These are phyloP conservation scores for Brachypalpus laphriformis DNA, from an alignment of 2,888 invertebrate genomes.

Conservation along the genomic window DNA sequence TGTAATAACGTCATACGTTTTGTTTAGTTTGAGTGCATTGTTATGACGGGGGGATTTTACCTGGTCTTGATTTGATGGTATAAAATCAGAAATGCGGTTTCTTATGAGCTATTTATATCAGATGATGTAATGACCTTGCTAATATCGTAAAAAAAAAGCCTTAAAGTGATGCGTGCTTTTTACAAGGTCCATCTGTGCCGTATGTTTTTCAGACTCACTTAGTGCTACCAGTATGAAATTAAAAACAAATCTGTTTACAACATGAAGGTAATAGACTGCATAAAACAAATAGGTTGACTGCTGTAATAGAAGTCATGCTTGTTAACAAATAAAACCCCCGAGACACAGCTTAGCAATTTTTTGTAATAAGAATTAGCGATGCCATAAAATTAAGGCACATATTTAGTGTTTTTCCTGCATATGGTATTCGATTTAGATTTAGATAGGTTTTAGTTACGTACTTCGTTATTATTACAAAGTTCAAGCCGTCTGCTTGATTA, in stretches of 20 bases:
- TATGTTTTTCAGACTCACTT: background rate
- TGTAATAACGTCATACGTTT: conserved; percentile 15
- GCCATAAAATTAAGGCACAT: too few species aligned
- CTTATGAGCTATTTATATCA: background rate
- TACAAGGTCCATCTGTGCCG: background rate
- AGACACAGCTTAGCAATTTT: too few species aligned
- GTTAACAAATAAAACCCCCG: background rate
- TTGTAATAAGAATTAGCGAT: too few species aligned
- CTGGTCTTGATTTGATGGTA: background rate
- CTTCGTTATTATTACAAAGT: too few species aligned
- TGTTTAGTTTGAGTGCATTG: background rate
- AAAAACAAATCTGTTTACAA: background rate
- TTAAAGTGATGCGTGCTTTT: background rate
- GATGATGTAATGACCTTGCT: background rate
- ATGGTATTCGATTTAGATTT: too few species aligned
- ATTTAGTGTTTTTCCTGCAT: too few species aligned
- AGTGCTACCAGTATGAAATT: background rate
- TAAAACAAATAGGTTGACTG: background rate
- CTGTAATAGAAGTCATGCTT: background rate
- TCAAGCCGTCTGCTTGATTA: too few species aligned
- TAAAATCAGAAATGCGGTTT: background rate
- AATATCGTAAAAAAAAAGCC: too few species aligned
- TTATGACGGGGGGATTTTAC: conserved; percentile 8
- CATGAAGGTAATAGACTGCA: background rate
- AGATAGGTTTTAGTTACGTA: too few species aligned